Percentiles rank a stretch among this genome's conserved stretches.
Conservation (phyloP, 2,888 invertebrate genomes). For the Monopis laevigella region DNA sequence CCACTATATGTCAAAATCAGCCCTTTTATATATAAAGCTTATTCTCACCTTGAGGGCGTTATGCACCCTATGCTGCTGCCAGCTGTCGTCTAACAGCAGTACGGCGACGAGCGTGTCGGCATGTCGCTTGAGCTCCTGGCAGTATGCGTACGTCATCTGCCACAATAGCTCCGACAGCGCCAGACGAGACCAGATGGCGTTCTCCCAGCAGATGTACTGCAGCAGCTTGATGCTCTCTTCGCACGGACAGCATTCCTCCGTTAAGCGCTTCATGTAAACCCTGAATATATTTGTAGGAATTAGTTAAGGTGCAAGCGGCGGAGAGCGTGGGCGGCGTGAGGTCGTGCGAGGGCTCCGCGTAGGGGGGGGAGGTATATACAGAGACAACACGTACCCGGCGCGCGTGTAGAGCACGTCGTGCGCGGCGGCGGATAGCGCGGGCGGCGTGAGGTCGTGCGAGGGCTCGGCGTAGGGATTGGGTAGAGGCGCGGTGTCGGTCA, state of each 20-base stretch:
- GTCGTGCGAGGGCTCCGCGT: too few species aligned
- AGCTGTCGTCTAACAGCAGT: slow-evolving; percentile 91
- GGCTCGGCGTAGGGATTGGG: slow-evolving; percentile 76
- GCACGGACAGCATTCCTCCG: slow-evolving; percentile 92
- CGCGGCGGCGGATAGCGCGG: slow-evolving; percentile 66
- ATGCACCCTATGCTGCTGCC: slow-evolving; percentile 94
- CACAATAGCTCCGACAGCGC: slow-evolving; percentile 91
- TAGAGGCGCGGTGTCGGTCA: slow-evolving; percentile 67
- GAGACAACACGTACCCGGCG: slow-evolving; percentile 75
- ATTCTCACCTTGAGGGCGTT: slow-evolving; percentile 91
- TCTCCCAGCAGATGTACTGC: slow-evolving; percentile 97
- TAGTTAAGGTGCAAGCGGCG: too few species aligned
- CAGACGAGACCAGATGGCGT: slow-evolving; percentile 90
- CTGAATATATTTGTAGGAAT: slow-evolving; percentile 28
- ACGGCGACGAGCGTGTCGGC: slow-evolving; percentile 89
- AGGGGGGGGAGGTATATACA: too few species aligned
- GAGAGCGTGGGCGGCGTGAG: too few species aligned
- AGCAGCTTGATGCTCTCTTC: slow-evolving; percentile 91
- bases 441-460: slow-evolving; percentile 33
- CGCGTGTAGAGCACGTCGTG: slow-evolving; percentile 85
- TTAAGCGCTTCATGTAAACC: slow-evolving; percentile 89
- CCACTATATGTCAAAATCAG: too few species aligned
- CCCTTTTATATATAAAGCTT: too few species aligned
- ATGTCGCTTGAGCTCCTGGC: slow-evolving; percentile 93
- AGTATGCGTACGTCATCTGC: slow-evolving; percentile 90